Evolutionary conservation across 2,797 vertebrate species (phyloP).

Genomic region (Diceros bicornis): DNA sequence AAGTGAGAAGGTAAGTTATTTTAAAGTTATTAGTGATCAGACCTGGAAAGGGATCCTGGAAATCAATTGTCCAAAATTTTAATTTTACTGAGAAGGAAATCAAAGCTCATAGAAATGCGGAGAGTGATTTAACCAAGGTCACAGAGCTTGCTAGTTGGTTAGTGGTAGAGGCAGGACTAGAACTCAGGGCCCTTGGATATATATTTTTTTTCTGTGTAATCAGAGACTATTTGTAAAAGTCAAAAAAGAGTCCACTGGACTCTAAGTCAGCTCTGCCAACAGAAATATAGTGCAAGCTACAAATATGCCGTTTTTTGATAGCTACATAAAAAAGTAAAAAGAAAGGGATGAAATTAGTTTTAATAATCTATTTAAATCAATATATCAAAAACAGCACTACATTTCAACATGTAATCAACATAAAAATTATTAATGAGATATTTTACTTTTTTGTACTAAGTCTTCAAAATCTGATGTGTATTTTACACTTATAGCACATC

Average conservation of each 20-base stretch:
- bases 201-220: background rate
- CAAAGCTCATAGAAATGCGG: background rate
- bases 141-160: background rate
- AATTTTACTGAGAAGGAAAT: conserved; percentile 51
- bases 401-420: background rate
- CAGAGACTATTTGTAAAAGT: background rate
- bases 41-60: background rate
- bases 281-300: background rate
- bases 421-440: background rate
- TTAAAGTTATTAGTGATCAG: background rate
- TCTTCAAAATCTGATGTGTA: background rate
- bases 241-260: background rate
- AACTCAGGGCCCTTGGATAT: background rate
- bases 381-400: background rate
- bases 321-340: background rate
- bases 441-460: background rate
- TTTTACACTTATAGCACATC: background rate
- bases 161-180: background rate
- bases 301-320: background rate
- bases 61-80: background rate
- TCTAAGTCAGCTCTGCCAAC: background rate
- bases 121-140: background rate
- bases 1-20: background rate
- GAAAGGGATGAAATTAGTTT: background rate
- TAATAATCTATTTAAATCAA: conserved; percentile 7